These are phyloP conservation scores for Phataginus tetradactyla DNA, from an alignment of 2,797 vertebrate species.

Conservation along the genomic window DNA sequence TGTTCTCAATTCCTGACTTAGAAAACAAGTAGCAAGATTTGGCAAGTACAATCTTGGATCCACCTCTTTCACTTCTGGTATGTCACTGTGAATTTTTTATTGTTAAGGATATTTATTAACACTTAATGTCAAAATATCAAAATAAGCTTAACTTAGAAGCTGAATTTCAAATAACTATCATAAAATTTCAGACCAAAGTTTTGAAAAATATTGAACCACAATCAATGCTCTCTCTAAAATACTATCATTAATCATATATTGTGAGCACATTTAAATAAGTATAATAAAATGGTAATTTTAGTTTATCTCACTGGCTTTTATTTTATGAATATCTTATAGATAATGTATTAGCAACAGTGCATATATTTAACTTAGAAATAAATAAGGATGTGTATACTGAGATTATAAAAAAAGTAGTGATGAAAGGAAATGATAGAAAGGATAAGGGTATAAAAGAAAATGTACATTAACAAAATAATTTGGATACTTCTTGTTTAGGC, in stretches of 20 bases:
- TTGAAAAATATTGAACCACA: background rate
- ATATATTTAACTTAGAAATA: constrained; percentile 18
- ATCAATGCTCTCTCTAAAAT: background rate
- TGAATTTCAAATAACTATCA: background rate
- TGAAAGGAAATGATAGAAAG: background rate
- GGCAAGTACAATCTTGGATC: background rate
- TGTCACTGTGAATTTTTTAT: background rate
- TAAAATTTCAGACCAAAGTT: background rate
- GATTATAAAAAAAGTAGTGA: background rate
- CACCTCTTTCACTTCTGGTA: background rate
- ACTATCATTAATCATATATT: constrained; percentile 30
- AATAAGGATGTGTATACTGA: background rate
- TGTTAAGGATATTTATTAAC: background rate
- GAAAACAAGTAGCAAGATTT: background rate
- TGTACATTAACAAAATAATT: background rate
- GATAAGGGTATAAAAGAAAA: background rate
- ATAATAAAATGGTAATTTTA: background rate
- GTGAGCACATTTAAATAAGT: constrained; percentile 31
- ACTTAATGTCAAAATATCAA: background rate
- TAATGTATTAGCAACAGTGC: background rate
- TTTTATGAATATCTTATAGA: background rate
- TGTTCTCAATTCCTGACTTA: background rate
- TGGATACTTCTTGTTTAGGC: background rate
- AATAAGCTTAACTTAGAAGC: constrained; percentile 14
- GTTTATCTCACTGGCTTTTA: background rate